Percentiles rank a stretch among this genome's conserved stretches.
These are phyloP conservation scores for Caligus rogercresseyi DNA, from an alignment of 1,140 invertebrate genomes.

Conservation along the genomic window DNA sequence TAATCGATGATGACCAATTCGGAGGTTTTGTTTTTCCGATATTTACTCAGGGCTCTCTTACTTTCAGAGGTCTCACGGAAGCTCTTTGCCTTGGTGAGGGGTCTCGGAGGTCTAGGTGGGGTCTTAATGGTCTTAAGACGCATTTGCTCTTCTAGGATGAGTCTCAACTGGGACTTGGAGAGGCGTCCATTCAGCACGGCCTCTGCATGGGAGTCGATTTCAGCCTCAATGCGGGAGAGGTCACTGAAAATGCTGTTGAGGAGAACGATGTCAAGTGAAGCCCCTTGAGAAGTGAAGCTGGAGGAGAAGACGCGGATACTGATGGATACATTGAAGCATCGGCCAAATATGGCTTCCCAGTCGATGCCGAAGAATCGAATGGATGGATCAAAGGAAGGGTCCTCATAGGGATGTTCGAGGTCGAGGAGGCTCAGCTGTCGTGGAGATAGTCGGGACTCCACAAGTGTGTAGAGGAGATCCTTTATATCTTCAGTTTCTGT, in stretches of 20 bases:
- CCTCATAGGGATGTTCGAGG: neutral
- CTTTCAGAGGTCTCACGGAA: neutral
- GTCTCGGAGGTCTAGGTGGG: neutral
- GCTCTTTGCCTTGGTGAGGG: neutral
- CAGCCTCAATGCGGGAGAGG: constrained; percentile 1
- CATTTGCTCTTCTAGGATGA: constrained; percentile 1
- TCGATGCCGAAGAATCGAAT: constrained; percentile 16
- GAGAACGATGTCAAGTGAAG: neutral
- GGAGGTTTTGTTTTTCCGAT: neutral
- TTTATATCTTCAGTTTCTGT: constrained; percentile 10
- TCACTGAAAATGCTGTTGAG: neutral
- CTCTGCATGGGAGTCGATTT: constrained; percentile 9
- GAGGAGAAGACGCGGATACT: neutral
- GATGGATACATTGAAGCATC: neutral
- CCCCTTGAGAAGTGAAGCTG: too few relatives aligned
- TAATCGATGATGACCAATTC: neutral
- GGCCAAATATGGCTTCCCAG: constrained; percentile 1
- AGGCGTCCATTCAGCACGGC: constrained; percentile 6
- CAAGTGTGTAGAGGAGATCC: neutral
- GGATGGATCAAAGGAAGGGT: neutral
- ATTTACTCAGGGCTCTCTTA: neutral
- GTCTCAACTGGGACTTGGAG: neutral
- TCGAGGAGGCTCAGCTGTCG: neutral
- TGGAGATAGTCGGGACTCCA: neutral
- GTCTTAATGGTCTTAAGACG: neutral